phyloP scores from a whole-genome alignment of 2,113 vertebrate species.

The Tragelaphus strepsiceros region DNA sequence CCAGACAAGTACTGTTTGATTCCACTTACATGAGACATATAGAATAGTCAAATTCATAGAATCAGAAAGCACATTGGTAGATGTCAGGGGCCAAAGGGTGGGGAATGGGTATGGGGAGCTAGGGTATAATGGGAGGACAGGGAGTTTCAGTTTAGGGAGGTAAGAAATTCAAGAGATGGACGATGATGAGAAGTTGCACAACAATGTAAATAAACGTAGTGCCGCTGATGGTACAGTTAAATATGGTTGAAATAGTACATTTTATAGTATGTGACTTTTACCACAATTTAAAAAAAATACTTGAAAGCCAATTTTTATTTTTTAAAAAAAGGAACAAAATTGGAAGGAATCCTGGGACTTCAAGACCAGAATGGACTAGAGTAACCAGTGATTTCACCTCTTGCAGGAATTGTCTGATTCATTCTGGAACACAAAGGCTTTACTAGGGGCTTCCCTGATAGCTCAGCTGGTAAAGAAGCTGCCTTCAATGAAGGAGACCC shows the following conservation, averaged over 20 bases:
- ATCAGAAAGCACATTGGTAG: not conserved
- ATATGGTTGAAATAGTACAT: not conserved
- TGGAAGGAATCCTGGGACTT: not conserved
- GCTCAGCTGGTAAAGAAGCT: not conserved
- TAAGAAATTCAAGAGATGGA: not conserved
- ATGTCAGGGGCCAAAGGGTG: not conserved
- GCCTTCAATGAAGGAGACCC: not conserved
- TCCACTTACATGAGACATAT: not conserved
- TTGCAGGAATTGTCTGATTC: not conserved
- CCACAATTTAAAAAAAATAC: not conserved
- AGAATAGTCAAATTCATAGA: not conserved
- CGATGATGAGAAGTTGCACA: not conserved
- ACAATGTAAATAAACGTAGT: not conserved
- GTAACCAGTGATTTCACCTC: too few species aligned
- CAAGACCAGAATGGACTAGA: not conserved
- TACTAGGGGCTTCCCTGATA: not conserved
- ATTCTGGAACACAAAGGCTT: not conserved
- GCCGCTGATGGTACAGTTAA: not conserved
- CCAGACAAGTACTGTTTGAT: not conserved
- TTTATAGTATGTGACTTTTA: not conserved
- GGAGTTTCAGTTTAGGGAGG: not conserved
- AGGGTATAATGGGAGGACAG: not conserved
- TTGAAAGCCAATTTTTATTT: not conserved
- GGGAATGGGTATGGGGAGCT: not conserved
- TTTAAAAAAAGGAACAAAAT: not conserved